Evolutionary conservation across 2,888 invertebrate genomes (phyloP), one percentile per base, ranked within the genome.

Genomic region (Malthinus seriepunctatus): DNA sequence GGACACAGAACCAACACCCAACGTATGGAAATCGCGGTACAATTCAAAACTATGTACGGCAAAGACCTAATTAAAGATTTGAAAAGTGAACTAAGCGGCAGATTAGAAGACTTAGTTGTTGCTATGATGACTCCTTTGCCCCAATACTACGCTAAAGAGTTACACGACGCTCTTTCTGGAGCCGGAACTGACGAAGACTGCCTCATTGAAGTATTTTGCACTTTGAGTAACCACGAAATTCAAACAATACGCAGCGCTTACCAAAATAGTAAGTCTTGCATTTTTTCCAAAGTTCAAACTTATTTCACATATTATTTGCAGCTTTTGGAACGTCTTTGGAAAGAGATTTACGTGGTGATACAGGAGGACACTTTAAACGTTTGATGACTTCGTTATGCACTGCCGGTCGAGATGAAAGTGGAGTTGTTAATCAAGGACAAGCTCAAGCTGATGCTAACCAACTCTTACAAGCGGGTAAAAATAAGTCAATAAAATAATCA

Each of bases 301-400:
- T n/a, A 14, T 32, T 15, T n/a, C n/a, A 3, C 5, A 10, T 32
- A 7, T 14, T 14, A 9, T 51, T 80, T 80, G 34, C 77, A 94
- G 94, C 90, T 74, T 93, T 86, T 73, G 86, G 87, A 35, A 85
- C 82, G 56, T 82, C 87, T 42, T 81, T 95, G 68, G 95, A 95
- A 73, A 85, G 88, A 51, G 95, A 95, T 75, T 79, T 97, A 23
- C 85, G 84, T 63, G 87, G 89, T 48, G 97, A 97, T 76, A 96
- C 96, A 1, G 93, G 93, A 46, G 97, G 97, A 9, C 89, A 89
- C 73, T 97, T 97, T 81, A 90, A 91, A 77, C 86, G 95, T 52
- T 82, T 97, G 38, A 86, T 97, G 81, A 89, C 94, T 15, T 93
- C 96, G 31, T 78, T 95, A 10, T 89, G 89, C 71, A 88, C 86